phyloP scores from a whole-genome alignment of 2,888 invertebrate genomes.

The Megastigmus dorsalis region DNA sequence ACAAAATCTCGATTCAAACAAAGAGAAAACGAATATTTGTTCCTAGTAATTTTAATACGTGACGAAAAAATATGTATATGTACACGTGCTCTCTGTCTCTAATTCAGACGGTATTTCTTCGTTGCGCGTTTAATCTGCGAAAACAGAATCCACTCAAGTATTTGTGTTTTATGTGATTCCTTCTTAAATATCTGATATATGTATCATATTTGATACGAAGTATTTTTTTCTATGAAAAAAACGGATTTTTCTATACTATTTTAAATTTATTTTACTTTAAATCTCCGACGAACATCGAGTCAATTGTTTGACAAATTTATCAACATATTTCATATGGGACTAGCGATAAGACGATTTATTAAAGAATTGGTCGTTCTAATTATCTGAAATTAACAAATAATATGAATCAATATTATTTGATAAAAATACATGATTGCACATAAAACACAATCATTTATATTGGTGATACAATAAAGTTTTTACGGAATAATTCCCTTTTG shows the following conservation, averaged over 20 bases:
- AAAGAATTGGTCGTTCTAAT: too few species aligned
- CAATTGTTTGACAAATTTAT: conserved; percentile 17
- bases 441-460: too few species aligned
- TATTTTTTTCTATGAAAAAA: conserved; percentile 36
- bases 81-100: conserved; percentile 34
- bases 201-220: conserved; percentile 38
- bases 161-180: neutral
- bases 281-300: neutral
- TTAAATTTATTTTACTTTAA: neutral
- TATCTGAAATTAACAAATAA: too few species aligned
- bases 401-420: too few species aligned
- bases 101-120: neutral
- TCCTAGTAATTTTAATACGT: conserved; percentile 48
- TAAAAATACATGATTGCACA: too few species aligned
- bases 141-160: conserved; percentile 28
- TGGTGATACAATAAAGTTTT: too few species aligned
- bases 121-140: neutral
- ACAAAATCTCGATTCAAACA: neutral
- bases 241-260: neutral
- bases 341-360: too few species aligned
- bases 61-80: neutral
- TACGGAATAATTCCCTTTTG: neutral
- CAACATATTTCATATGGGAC: too few species aligned
- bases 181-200: neutral
- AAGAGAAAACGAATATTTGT: conserved; percentile 42